Evolutionary conservation across 30 jellyfish, hydroid and myxozoan species (phyloP).

Genomic region (Catostylus mosaicus): DNA sequence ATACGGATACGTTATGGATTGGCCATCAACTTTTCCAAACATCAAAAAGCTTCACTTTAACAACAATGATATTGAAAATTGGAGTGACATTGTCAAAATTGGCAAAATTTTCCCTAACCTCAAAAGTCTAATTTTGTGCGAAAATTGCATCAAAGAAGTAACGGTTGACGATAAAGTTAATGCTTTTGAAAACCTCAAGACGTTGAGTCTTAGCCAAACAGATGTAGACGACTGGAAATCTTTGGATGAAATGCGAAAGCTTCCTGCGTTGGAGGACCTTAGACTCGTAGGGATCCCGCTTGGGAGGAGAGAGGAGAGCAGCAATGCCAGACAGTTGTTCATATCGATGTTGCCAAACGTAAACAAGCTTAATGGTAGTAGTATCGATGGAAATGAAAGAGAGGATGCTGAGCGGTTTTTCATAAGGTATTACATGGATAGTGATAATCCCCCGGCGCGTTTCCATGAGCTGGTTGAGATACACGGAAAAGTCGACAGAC

Average conservation of each 20-base stretch:
- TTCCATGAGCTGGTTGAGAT: slow-evolving; percentile 77
- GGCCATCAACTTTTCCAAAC: slow-evolving; percentile 48
- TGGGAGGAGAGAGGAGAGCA: slow-evolving; percentile 54
- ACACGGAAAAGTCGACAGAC: slow-evolving; percentile 75
- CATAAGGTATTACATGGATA: slow-evolving; percentile 76
- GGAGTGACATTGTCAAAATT: slow-evolving; percentile 67
- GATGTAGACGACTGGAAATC: slow-evolving; percentile 75
- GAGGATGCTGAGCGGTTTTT: slow-evolving; percentile 93
- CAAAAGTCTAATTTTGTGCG: slow-evolving; percentile 60
- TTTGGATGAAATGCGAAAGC: slow-evolving; percentile 67
- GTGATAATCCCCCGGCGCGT: slow-evolving; percentile 76
- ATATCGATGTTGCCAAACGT: slow-evolving; percentile 83
- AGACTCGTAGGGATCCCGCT: slow-evolving; percentile 81
- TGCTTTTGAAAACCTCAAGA: slow-evolving; percentile 43
- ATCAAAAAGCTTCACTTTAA: slow-evolving; percentile 62
- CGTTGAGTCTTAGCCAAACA: slow-evolving; percentile 80
- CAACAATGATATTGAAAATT: slow-evolving; percentile 58
- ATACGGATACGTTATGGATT: slow-evolving; percentile 58
- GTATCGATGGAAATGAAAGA: slow-evolving; percentile 63
- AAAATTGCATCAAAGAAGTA: slow-evolving; percentile 60
- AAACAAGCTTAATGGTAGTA: slow-evolving; percentile 76
- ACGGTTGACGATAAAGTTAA: neutral
- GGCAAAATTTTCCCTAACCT: slow-evolving; percentile 77
- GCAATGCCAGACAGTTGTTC: slow-evolving; percentile 61
- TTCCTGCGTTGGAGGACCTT: slow-evolving; percentile 72